These are phyloP conservation scores for Phoebastria nigripes DNA, from an alignment of 2,797 vertebrate species.

Conservation along the genomic window DNA sequence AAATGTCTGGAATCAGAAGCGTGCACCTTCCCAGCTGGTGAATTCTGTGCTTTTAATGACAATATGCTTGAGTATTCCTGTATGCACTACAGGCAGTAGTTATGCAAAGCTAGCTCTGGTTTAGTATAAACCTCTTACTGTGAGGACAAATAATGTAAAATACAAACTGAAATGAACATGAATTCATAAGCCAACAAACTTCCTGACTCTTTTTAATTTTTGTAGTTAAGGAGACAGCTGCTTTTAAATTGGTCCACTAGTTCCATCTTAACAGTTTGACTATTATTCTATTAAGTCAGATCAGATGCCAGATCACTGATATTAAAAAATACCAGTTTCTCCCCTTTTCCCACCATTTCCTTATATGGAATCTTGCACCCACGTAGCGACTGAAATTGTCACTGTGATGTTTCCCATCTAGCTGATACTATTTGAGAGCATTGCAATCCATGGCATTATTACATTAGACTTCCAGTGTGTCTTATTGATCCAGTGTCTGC, in stretches of 20 bases:
- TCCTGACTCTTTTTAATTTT: background rate
- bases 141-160: background rate
- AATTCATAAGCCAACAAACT: background rate
- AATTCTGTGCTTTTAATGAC: background rate
- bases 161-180: background rate
- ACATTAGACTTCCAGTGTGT: background rate
- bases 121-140: background rate
- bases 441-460: fast-evolving
- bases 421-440: background rate
- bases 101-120: background rate
- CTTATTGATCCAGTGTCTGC: background rate
- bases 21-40: background rate
- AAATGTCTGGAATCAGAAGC: background rate
- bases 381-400: fast-evolving
- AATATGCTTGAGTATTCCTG: background rate
- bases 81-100: background rate
- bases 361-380: background rate
- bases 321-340: background rate
- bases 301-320: background rate
- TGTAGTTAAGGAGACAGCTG: background rate
- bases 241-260: background rate
- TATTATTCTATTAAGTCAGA: background rate
- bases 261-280: background rate
- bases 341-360: background rate
- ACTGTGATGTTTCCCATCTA: background rate